Evolutionary conservation across 2,113 vertebrate species (phyloP).

Genomic region (Lepus europaeus): DNA sequence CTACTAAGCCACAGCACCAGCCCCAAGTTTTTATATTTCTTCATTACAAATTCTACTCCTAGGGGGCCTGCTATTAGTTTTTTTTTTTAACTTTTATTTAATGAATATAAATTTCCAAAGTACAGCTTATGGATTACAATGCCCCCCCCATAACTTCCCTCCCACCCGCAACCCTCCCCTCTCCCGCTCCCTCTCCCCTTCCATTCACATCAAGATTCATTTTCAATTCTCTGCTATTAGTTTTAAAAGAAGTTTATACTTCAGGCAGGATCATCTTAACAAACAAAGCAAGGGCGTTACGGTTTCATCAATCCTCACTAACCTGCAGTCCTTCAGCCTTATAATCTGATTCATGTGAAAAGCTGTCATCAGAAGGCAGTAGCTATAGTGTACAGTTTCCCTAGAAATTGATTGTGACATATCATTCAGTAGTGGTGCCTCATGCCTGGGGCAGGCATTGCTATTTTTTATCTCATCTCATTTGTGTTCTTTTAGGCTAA

Average conservation of each 20-base stretch:
- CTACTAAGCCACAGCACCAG: too few species aligned
- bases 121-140: too few species aligned
- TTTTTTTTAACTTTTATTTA: neutral
- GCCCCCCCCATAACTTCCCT: too few species aligned
- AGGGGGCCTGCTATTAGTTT: conserved; percentile 49
- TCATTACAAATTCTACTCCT: conserved; percentile 66
- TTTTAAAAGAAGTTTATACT: conserved; percentile 73
- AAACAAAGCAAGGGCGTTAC: conserved; percentile 81
- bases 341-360: conserved; percentile 86
- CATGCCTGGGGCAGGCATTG: conserved; percentile 74
- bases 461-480: conserved; percentile 78
- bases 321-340: conserved; percentile 78
- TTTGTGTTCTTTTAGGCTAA: conserved; percentile 71
- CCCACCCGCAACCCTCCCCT: too few species aligned
- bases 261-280: conserved; percentile 63
- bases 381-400: conserved; percentile 82
- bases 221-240: conserved; percentile 1
- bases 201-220: too few species aligned
- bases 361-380: conserved; percentile 82
- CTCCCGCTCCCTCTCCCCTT: too few species aligned
- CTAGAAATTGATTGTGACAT: conserved; percentile 85
- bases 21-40: neutral
- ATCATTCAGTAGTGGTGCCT: conserved; percentile 81
- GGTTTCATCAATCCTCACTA: conserved; percentile 84
- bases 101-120: too few species aligned